Conservation (phyloP, 1,140 invertebrate genomes). For the Maconellicoccus hirsutus region DNA sequence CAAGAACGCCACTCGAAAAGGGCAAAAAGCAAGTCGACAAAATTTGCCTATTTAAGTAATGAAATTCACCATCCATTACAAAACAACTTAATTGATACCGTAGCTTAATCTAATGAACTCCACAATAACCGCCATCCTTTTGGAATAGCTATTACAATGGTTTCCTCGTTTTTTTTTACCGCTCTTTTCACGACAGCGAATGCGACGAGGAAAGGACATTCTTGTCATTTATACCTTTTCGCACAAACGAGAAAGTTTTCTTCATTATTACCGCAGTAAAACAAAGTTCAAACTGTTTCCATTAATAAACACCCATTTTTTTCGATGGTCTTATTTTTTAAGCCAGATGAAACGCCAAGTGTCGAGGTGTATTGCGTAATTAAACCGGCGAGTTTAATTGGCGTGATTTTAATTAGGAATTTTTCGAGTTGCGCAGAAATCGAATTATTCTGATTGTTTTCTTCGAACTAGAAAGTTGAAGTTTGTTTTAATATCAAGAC, state of each 20-base stretch:
- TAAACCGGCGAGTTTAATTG: no score
- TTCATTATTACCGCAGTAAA: not conserved
- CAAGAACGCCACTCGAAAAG: not conserved
- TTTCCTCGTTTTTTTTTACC: not conserved
- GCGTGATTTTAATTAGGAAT: no score
- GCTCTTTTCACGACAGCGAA: not conserved
- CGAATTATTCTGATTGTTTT: no score
- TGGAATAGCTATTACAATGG: not conserved
- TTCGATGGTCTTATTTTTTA: no score
- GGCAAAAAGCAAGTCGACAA: not conserved
- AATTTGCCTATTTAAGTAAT: not conserved
- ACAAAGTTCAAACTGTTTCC: constrained; percentile 3
- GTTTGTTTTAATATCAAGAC: no score
- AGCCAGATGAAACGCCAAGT: no score
- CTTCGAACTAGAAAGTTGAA: no score
- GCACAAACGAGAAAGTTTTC: not conserved
- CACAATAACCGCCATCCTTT: not conserved
- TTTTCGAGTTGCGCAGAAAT: no score
- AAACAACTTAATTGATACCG: constrained; percentile 9
- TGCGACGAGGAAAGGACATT: not conserved
- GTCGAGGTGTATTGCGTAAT: no score
- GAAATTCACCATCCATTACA: not conserved
- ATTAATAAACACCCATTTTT: not conserved
- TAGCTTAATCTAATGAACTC: not conserved
- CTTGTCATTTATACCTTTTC: constrained; percentile 1